A percentile compares a stretch with the other conserved stretches of the same genome.
Conservation (phyloP, 2,888 invertebrate genomes). For the Synanthedon formicaeformis region DNA sequence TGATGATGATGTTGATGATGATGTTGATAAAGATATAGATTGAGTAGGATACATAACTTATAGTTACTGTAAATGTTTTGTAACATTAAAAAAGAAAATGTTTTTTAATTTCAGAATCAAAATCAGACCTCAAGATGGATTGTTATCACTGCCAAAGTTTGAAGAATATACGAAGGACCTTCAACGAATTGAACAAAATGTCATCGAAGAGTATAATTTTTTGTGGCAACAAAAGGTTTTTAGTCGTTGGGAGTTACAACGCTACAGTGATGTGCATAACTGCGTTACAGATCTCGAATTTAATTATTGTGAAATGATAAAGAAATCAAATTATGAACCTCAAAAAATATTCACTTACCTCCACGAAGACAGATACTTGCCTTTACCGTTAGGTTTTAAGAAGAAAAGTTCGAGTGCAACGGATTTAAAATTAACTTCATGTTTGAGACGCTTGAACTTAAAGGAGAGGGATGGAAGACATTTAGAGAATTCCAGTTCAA, state of each 20-base stretch:
- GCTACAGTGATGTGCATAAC: constrained; percentile 71
- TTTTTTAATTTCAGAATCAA: constrained; percentile 33
- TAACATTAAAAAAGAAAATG: no score
- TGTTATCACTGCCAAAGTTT: constrained; percentile 44
- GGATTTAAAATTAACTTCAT: constrained; percentile 19
- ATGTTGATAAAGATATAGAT: no score
- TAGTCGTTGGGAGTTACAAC: constrained; percentile 70
- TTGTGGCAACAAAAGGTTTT: constrained; percentile 82
- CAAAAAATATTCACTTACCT: constrained; percentile 69
- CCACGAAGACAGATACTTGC: constrained; percentile 66
- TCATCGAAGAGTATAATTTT: constrained; percentile 49
- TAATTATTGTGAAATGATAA: constrained; percentile 32
- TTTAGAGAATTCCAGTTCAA: constrained; percentile 29
- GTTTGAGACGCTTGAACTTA: constrained; percentile 28
- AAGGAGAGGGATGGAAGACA: constrained; percentile 16
- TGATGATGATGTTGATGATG: no score
- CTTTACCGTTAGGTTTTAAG: constrained; percentile 29
- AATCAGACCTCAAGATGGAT: constrained; percentile 38
- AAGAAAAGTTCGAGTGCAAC: constrained; percentile 8
- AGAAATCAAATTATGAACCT: constrained; percentile 32
- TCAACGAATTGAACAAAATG: constrained; percentile 16
- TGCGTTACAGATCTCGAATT: constrained; percentile 73
- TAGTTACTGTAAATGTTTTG: no score
- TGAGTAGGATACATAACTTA: no score
- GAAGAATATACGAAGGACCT: constrained; percentile 36